Percentiles rank a stretch among this genome's conserved stretches.
Conservation (phyloP, 2,113 vertebrate species). For the Campylorhamphus procurvoides region DNA sequence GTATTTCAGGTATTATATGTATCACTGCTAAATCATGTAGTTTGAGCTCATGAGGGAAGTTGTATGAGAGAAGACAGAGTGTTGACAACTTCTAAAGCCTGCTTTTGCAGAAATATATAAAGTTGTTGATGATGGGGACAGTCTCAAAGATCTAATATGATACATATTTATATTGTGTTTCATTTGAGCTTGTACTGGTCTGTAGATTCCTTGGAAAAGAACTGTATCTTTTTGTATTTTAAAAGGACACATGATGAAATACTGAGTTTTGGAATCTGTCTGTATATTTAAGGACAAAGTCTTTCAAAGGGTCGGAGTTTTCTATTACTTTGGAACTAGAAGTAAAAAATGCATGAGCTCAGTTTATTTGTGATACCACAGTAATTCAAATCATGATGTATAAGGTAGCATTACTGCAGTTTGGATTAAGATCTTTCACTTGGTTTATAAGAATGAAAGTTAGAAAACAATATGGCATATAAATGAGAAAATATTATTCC, state of each 20-base stretch:
- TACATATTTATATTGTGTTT: not conserved
- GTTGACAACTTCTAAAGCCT: not conserved
- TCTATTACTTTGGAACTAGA: not conserved
- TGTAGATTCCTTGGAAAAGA: not conserved
- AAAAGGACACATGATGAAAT: not conserved
- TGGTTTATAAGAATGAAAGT: not conserved
- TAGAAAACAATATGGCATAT: not conserved
- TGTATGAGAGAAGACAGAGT: not conserved
- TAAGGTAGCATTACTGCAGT: not conserved
- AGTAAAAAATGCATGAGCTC: not conserved
- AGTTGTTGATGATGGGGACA: not conserved
- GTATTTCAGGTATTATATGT: not conserved
- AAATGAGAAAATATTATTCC: not conserved
- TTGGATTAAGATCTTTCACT: conserved; percentile 25
- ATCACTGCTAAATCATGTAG: not conserved
- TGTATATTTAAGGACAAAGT: not conserved
- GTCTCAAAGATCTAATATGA: not conserved
- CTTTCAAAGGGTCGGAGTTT: not conserved
- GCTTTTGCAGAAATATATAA: not conserved
- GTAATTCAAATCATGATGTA: not conserved
- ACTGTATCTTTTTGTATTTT: not conserved
- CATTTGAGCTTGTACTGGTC: not conserved
- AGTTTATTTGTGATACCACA: not conserved
- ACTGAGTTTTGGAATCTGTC: not conserved
- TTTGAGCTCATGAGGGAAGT: not conserved